Conservation (phyloP, 2,888 invertebrate genomes). For the Geotrupes spiniger region DNA sequence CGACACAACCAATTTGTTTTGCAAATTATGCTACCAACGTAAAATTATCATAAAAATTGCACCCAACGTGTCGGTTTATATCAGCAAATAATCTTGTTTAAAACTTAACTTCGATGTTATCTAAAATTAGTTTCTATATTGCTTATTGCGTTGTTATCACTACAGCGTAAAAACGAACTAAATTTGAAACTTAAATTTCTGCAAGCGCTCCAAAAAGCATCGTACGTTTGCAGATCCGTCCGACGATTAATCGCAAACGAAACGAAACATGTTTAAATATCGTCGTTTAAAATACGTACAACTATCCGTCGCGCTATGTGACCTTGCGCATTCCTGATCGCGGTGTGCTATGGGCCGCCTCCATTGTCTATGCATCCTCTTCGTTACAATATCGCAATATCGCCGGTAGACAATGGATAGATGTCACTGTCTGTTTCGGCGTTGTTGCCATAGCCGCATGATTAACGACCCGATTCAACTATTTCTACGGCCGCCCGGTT, state of each 20-base stretch:
- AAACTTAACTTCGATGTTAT: no score
- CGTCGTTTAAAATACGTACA: neutral
- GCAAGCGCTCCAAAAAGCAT: no score
- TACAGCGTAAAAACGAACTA: no score
- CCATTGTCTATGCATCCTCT: constrained; percentile 12
- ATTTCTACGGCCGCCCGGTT: constrained; percentile 20
- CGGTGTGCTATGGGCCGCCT: constrained; percentile 9
- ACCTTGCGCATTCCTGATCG: constrained; percentile 12
- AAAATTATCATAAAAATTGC: no score
- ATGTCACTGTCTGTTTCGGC: constrained; percentile 12
- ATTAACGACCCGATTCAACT: constrained; percentile 21
- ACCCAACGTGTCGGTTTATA: no score
- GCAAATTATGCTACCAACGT: no score
- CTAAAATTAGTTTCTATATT: no score
- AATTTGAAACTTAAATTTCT: no score
- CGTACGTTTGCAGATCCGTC: neutral
- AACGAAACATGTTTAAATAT: neutral
- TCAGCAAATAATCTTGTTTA: no score
- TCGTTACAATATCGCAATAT: constrained; percentile 12
- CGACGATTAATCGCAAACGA: neutral
- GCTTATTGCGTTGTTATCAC: no score
- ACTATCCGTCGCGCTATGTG: neutral
- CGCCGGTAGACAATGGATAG: constrained; percentile 11
- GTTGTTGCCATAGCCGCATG: constrained; percentile 15
- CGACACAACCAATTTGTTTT: no score